Conservation (phyloP, 2,113 vertebrate species). For the crab-eating macaque (Macaca fascicularis) region DNA sequence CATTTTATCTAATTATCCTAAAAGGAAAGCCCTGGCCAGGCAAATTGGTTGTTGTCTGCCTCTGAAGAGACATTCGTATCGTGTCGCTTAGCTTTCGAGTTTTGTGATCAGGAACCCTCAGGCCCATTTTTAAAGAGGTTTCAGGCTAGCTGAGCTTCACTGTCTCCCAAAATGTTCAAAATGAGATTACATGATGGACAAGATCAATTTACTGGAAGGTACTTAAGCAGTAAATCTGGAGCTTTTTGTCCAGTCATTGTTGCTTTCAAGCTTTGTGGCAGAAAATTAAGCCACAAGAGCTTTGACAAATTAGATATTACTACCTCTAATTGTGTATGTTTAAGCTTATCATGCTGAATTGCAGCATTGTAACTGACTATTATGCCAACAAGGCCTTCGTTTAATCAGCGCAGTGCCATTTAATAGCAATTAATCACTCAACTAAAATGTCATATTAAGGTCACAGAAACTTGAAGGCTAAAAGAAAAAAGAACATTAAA, state of each 20-base stretch:
- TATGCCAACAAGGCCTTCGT: slow-evolving; percentile 83
- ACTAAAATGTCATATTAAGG: slow-evolving; percentile 88
- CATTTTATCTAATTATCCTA: slow-evolving; percentile 84
- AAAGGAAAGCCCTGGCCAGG: slow-evolving; percentile 80
- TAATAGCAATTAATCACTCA: slow-evolving; percentile 87
- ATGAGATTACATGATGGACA: slow-evolving; percentile 85
- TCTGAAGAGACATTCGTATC: slow-evolving; percentile 83
- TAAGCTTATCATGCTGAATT: slow-evolving; percentile 89
- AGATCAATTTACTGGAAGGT: slow-evolving; percentile 82
- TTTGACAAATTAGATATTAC: slow-evolving; percentile 89
- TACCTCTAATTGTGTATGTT: slow-evolving; percentile 88
- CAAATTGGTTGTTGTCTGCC: slow-evolving; percentile 81
- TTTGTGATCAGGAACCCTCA: slow-evolving; percentile 82
- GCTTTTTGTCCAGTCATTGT: slow-evolving; percentile 80
- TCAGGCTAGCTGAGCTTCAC: slow-evolving; percentile 80
- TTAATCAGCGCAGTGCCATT: slow-evolving; percentile 85
- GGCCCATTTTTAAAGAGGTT: slow-evolving; percentile 82
- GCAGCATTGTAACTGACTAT: slow-evolving; percentile 83
- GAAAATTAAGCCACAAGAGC: slow-evolving; percentile 82
- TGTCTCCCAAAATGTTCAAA: slow-evolving; percentile 85
- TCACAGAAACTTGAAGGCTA: slow-evolving; percentile 85
- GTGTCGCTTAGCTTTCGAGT: slow-evolving; percentile 81
- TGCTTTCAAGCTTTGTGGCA: slow-evolving; percentile 81
- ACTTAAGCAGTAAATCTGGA: slow-evolving; percentile 82
- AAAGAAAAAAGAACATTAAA: slow-evolving; percentile 83